phyloP scores from a whole-genome alignment of 2,113 vertebrate species.

The Eretmochelys imbricata region DNA sequence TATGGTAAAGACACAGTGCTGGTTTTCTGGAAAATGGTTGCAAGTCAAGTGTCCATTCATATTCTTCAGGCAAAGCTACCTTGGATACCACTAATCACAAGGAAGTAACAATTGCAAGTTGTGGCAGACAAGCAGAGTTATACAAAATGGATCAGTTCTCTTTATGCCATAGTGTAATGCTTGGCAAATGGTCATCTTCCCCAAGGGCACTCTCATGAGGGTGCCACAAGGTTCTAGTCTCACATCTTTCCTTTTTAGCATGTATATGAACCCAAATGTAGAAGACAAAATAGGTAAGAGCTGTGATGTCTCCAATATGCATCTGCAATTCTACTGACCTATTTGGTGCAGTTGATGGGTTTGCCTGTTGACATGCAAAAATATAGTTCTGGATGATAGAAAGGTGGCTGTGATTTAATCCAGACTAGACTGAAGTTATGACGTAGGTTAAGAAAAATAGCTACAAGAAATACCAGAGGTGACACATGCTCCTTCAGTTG shows the following conservation, averaged over 20 bases:
- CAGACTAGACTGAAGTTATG: too few relatives aligned
- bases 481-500: too few relatives aligned
- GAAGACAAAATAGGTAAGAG: not conserved
- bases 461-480: too few relatives aligned
- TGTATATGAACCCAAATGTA: accelerated
- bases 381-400: not conserved
- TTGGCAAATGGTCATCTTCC: not conserved
- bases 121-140: not conserved
- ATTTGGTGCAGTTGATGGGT: not conserved
- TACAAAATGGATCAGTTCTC: not conserved
- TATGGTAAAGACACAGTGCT: not conserved
- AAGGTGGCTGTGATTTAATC: not conserved
- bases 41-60: too few relatives aligned
- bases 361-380: not conserved
- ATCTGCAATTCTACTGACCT: not conserved
- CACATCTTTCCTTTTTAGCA: not conserved
- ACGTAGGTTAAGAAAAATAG: too few relatives aligned
- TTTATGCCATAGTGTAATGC: too few relatives aligned
- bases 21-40: not conserved
- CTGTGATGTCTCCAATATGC: not conserved
- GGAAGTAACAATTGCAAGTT: not conserved
- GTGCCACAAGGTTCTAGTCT: not conserved
- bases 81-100: not conserved
- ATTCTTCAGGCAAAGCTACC: too few relatives aligned
- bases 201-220: not conserved